phyloP scores from a whole-genome alignment of 2,888 invertebrate species.

The Drosophila prostipennis region DNA sequence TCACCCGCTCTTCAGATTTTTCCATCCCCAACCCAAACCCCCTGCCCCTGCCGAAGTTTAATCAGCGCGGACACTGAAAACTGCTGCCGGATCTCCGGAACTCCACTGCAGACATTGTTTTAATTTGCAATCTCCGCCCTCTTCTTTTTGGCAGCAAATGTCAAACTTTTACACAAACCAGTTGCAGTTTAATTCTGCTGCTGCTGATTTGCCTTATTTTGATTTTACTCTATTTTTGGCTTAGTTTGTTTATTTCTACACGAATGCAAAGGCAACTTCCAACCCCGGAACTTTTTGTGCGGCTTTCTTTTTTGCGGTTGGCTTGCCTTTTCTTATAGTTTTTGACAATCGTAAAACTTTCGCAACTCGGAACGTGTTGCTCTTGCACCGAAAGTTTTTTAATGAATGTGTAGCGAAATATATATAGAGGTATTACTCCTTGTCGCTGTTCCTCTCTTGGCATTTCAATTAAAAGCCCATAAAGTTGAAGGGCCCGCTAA shows the following conservation, averaged over 20 bases:
- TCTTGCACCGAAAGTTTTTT: constrained; percentile 70
- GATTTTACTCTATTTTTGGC: constrained; percentile 20
- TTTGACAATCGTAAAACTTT: constrained; percentile 75
- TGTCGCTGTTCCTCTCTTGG: background rate
- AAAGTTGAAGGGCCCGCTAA: constrained; percentile 14
- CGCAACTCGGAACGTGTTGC: constrained; percentile 65
- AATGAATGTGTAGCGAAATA: constrained; percentile 55
- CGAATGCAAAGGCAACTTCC: constrained; percentile 24
- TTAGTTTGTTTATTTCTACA: constrained; percentile 49
- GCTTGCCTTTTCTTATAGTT: constrained; percentile 71
- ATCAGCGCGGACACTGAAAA: constrained; percentile 35
- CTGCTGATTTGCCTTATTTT: constrained; percentile 19
- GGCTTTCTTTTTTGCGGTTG: constrained; percentile 51
- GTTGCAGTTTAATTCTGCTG: constrained; percentile 35
- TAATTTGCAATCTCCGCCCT: constrained; percentile 61
- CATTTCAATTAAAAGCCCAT: constrained; percentile 36
- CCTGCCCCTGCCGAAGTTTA: constrained; percentile 6
- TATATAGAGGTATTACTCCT: constrained; percentile 7
- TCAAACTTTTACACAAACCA: constrained; percentile 47
- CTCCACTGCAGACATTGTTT: constrained; percentile 55
- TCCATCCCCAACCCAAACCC: background rate
- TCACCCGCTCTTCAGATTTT: background rate
- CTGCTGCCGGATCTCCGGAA: constrained; percentile 26
- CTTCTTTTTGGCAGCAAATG: constrained; percentile 52
- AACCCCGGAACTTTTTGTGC: constrained; percentile 25